phyloP scores from a whole-genome alignment of 2,888 invertebrate genomes.

The Drosophila melanosoma region DNA sequence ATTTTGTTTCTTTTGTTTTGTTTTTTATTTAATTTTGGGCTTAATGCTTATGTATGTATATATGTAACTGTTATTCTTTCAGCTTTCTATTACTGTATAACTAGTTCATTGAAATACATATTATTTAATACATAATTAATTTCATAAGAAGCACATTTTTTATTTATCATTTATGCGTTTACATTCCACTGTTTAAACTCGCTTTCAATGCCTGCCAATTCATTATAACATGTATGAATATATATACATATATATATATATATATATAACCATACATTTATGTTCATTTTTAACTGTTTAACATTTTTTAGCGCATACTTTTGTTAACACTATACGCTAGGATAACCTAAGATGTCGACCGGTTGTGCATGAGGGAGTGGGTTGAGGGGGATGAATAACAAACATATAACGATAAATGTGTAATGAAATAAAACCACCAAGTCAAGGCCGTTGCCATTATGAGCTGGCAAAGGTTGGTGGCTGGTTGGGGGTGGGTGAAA shows the following conservation, averaged over 20 bases:
- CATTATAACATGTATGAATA: conserved; percentile 15
- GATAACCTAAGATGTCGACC: conserved; percentile 65
- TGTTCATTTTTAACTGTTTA: conserved; percentile 31
- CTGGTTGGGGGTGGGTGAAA: conserved; percentile 6
- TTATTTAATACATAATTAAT: conserved; percentile 60
- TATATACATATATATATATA: conserved; percentile 8
- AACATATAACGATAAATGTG: conserved; percentile 16
- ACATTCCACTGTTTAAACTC: conserved; percentile 64
- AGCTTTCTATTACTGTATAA: conserved; percentile 53
- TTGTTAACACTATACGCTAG: conserved; percentile 69
- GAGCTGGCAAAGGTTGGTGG: not conserved
- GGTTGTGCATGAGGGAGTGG: conserved; percentile 45
- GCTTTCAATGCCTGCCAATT: conserved; percentile 52
- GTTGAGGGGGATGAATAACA: conserved; percentile 14
- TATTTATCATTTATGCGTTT: conserved; percentile 67
- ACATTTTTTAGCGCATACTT: conserved; percentile 57
- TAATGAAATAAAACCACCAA: conserved; percentile 9
- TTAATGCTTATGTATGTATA: conserved; percentile 51
- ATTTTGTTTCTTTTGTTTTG: conserved; percentile 18
- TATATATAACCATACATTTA: conserved; percentile 16
- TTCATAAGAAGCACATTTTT: conserved; percentile 77
- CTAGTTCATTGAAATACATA: conserved; percentile 77
- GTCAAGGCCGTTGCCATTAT: not conserved
- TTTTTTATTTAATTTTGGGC: conserved; percentile 27
- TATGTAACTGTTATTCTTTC: conserved; percentile 48